Evolutionary conservation across 1,140 invertebrate genomes (phyloP), one percentile per base, ranked within the genome.

Genomic region (Sweltsa coloradensis): DNA sequence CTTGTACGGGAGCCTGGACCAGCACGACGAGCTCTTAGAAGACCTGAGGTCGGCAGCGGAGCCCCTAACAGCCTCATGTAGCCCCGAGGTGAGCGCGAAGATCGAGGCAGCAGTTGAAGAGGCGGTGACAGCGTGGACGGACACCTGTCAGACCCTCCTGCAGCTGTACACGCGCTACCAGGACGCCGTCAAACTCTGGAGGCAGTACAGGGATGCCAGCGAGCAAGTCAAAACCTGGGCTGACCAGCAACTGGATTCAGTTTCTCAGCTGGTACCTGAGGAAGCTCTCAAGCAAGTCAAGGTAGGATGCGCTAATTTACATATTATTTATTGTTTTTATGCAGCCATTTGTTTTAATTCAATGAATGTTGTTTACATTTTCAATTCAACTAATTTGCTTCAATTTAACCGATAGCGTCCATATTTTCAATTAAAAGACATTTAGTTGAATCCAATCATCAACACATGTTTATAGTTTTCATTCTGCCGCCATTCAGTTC

Each of bases 111-210:
- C 80, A 24, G 76, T 87, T 29, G 75, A 79, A 58, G 78, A 84
- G 58, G 82, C 82, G 1, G 78, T 82, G 31, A 73, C 78, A 13
- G 78, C 81, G 18, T 87, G 84, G 73, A 73, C 83, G 49, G 78
- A 81, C 57, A 86, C 83, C 16, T 78, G 76, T 56, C 70, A 70
- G 51, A 79, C 83, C 61, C 69, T 87, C 49, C 75, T 76, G 51
- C 75, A 78, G 49, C 70, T 87, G 47, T 83, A 81, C 63, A 76
- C 74, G 54, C 79, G 79, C 64, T 79, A 65, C 55, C 76, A 85
- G 66, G 66, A 79, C 60, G 84, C 83, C 3, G 81, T 84, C 36
- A 74, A 77, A 23, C 69, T 87, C 25, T 89, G 85, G 85, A 69
- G 79, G 54, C 72, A 78, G 39, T 87, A 86, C 64, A 69, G 78